Conservation (phyloP, 2,797 vertebrate genomes). For the Danio kyathit region DNA sequence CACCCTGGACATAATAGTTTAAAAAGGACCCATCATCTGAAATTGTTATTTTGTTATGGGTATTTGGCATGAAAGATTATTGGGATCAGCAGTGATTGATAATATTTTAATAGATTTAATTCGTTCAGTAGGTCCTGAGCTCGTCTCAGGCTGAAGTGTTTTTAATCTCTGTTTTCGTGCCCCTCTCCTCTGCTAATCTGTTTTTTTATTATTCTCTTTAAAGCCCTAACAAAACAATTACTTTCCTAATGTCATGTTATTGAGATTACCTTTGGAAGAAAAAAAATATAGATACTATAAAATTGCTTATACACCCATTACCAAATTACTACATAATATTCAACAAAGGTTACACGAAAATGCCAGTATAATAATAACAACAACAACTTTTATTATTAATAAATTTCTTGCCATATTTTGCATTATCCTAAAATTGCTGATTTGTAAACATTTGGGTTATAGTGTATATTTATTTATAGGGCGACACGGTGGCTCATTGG, state of each 20-base stretch:
- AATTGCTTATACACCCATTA: constrained; percentile 31
- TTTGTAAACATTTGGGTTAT: background rate
- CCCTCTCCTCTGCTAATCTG: constrained; percentile 53
- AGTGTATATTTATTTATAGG: background rate
- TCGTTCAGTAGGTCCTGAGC: constrained; percentile 29
- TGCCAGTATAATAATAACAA: background rate
- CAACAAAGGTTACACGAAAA: constrained; percentile 8
- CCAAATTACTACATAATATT: constrained; percentile 30
- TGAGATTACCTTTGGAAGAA: constrained; percentile 12
- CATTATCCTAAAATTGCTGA: background rate
- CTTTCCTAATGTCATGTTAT: constrained; percentile 35
- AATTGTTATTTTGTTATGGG: constrained; percentile 58
- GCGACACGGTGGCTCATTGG: too few species aligned
- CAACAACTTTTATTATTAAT: background rate
- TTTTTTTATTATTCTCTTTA: constrained; percentile 52
- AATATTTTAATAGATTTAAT: constrained; percentile 65
- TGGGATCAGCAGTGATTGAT: constrained; percentile 59
- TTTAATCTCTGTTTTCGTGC: constrained; percentile 55
- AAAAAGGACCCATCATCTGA: constrained; percentile 56
- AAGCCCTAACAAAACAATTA: constrained; percentile 54
- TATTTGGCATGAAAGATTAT: constrained; percentile 53
- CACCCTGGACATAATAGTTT: constrained; percentile 29
- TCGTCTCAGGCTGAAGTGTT: constrained; percentile 53
- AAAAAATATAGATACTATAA: background rate
- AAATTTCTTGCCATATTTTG: background rate